A percentile compares a stretch with the other conserved stretches of the same genome.
Conservation (phyloP, 2,888 invertebrate species). For the Drosophila kuntzei region DNA sequence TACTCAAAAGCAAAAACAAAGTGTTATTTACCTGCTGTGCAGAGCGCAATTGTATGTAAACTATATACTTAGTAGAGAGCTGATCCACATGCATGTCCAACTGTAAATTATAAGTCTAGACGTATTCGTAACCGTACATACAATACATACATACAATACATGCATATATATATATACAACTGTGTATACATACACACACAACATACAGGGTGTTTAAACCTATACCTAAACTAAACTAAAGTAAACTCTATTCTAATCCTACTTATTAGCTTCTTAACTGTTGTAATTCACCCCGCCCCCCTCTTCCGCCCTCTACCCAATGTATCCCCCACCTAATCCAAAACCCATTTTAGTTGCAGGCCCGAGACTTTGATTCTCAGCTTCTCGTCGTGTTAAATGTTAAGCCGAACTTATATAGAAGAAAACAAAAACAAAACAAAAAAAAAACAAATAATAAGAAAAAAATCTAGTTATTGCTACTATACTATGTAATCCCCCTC, state of each 20-base stretch:
- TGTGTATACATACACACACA: conserved; percentile 51
- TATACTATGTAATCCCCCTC: conserved; percentile 66
- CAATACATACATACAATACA: conserved; percentile 54
- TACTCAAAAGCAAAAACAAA: conserved; percentile 64
- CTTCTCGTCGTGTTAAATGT: conserved; percentile 79
- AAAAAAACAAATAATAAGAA: conserved; percentile 32
- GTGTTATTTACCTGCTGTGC: conserved; percentile 83
- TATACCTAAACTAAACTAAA: conserved; percentile 50
- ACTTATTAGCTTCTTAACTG: conserved; percentile 73
- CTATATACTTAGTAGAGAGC: conserved; percentile 72
- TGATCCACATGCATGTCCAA: conserved; percentile 82
- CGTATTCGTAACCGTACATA: conserved; percentile 58
- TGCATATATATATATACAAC: conserved; percentile 59
- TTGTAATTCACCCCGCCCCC: conserved; percentile 60
- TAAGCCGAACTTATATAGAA: conserved; percentile 66
- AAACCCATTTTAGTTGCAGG: conserved; percentile 51
- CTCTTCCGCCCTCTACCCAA: background rate
- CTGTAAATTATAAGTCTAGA: conserved; percentile 81
- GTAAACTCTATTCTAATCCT: conserved; percentile 65
- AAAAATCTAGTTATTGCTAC: conserved; percentile 73
- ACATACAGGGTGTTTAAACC: conserved; percentile 77
- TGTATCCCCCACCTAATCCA: background rate
- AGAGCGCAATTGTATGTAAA: conserved; percentile 81
- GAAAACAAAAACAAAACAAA: conserved; percentile 39
- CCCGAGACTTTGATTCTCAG: conserved; percentile 60